A percentile compares a stretch with the other conserved stretches of the same genome.
Conservation (phyloP, 2,888 invertebrate genomes). For the Cylloceria caligata region DNA sequence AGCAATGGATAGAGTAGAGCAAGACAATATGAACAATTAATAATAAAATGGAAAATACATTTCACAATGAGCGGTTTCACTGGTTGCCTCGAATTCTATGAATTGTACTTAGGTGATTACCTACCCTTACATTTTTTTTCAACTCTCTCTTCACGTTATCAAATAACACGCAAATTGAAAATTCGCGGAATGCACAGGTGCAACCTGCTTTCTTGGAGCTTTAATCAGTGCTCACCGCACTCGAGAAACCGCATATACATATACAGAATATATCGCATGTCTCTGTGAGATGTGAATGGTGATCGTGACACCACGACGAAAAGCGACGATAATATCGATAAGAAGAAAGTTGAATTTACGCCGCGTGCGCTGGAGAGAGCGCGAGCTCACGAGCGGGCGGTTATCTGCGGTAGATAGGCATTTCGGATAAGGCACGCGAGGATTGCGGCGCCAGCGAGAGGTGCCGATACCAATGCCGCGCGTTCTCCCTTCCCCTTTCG, state of each 20-base stretch:
- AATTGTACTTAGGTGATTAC: not conserved
- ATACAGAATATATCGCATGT: not conserved
- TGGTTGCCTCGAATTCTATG: not conserved
- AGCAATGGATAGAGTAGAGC: not conserved
- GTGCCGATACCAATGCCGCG: constrained; percentile 59
- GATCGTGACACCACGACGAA: constrained; percentile 44
- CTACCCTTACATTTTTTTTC: not conserved
- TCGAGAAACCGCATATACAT: not conserved
- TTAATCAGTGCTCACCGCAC: constrained; percentile 21
- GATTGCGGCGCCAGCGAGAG: constrained; percentile 58
- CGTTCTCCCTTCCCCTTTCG: constrained; percentile 34
- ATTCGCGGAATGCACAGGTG: not conserved
- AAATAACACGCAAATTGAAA: not conserved
- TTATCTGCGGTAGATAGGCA: constrained; percentile 70
- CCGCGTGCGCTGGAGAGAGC: constrained; percentile 33
- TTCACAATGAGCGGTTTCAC: not conserved
- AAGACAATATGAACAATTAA: not conserved
- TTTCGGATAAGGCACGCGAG: constrained; percentile 70
- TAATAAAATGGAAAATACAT: not conserved
- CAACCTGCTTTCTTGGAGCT: constrained; percentile 10
- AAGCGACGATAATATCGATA: constrained; percentile 53
- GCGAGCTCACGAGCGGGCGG: constrained; percentile 3
- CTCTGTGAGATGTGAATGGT: constrained; percentile 1
- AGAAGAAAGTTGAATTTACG: constrained; percentile 45
- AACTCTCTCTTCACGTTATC: not conserved